Conservation (phyloP, 2,113 vertebrate genomes). For the Coryphaenoides rupestris region DNA sequence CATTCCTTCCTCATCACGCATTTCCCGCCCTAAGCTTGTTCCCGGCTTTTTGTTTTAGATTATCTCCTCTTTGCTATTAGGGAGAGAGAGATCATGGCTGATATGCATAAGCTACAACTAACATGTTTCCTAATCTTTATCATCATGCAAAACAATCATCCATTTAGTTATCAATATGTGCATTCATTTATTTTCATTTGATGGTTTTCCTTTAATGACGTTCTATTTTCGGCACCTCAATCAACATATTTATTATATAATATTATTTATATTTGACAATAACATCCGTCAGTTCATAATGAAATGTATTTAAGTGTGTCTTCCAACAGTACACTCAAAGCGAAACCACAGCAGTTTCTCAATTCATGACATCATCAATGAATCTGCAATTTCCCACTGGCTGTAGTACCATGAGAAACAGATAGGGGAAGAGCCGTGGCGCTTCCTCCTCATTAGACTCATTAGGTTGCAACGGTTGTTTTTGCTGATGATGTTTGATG, state of each 20-base stretch:
- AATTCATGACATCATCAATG: slow-evolving; percentile 31
- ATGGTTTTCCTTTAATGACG: not conserved
- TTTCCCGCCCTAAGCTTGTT: not conserved
- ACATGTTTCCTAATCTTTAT: not conserved
- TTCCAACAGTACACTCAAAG: slow-evolving; percentile 10
- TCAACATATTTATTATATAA: too few species aligned
- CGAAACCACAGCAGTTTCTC: slow-evolving; percentile 6
- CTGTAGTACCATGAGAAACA: slow-evolving; percentile 5
- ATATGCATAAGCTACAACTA: not conserved
- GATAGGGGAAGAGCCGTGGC: slow-evolving; percentile 1
- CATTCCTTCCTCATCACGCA: not conserved
- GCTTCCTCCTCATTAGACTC: not conserved
- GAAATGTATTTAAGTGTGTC: not conserved
- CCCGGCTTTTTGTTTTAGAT: not conserved
- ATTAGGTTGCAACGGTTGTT: not conserved
- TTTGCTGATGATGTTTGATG: not conserved
- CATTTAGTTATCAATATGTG: not conserved
- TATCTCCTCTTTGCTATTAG: not conserved
- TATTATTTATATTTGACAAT: slow-evolving; percentile 39
- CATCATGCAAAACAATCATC: not conserved
- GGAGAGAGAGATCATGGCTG: too few species aligned
- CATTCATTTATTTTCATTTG: not conserved
- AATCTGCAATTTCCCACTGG: slow-evolving; percentile 21
- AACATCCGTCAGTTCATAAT: slow-evolving; percentile 6
- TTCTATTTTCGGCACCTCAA: not conserved